Conservation (phyloP, 2,797 vertebrate species). For the Cyclura pinguis region DNA sequence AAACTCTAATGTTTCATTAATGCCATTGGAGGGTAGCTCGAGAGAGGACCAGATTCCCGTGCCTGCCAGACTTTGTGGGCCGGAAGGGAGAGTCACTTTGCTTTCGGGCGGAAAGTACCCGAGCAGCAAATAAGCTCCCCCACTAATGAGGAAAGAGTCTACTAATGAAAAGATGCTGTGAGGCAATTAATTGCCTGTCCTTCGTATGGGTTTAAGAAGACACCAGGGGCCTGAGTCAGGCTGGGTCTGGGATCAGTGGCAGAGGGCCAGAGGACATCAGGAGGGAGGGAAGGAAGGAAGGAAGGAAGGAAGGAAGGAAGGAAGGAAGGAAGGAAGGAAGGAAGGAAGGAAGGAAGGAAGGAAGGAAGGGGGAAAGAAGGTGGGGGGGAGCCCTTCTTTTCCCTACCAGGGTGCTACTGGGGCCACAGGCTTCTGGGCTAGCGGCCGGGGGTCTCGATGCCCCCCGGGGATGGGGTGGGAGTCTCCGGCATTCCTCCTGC, state of each 20-base stretch:
- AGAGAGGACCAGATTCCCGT: conserved; percentile 29
- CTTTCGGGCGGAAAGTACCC: not conserved
- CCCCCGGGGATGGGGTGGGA: no score
- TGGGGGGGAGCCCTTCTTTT: no score
- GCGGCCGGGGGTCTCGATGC: no score
- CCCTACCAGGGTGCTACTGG: no score
- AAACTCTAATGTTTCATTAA: conserved; percentile 75
- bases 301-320: not conserved
- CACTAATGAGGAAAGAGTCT: not conserved
- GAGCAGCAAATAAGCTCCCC: not conserved
- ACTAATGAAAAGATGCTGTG: not conserved
- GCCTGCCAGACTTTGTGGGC: not conserved
- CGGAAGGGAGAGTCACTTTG: conserved; percentile 40
- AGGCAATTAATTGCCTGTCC: conserved; percentile 10
- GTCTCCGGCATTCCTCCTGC: no score
- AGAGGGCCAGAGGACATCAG: not conserved
- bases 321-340: no score
- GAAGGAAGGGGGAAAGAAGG: no score
- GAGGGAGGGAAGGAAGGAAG: not conserved
- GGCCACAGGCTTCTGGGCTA: no score
- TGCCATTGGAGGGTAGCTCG: conserved; percentile 56
- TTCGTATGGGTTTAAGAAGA: not conserved
- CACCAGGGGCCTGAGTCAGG: not conserved
- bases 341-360: no score
- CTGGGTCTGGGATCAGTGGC: fast-evolving